These are phyloP conservation scores for Malurus cyaneus DNA, from an alignment of 2,113 vertebrate species.

Conservation along the genomic window DNA sequence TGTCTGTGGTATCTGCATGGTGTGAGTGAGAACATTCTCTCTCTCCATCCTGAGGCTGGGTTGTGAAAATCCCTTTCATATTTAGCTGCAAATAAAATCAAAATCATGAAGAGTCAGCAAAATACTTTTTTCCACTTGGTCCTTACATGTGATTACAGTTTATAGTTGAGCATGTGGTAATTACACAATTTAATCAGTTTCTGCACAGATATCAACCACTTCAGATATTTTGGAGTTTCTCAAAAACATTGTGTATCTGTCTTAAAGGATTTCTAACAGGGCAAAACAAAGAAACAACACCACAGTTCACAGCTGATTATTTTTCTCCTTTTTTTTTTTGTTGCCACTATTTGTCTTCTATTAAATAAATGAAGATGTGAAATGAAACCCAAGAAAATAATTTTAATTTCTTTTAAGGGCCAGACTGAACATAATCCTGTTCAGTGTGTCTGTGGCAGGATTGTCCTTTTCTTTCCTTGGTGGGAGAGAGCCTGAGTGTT, in stretches of 20 bases:
- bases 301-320: background rate
- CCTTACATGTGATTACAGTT: background rate
- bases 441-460: too few species aligned
- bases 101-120: background rate
- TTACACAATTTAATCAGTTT: background rate
- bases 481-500: accelerated
- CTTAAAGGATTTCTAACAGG: background rate
- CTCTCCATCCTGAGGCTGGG: background rate
- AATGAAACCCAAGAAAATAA: background rate
- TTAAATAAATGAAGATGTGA: background rate
- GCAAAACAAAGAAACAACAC: background rate
- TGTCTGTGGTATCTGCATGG: too few species aligned
- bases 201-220: background rate
- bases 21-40: background rate
- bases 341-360: background rate
- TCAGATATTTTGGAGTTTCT: background rate
- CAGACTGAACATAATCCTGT: background rate
- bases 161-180: background rate
- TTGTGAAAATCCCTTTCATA: background rate
- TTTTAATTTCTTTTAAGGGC: background rate
- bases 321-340: background rate
- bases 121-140: background rate
- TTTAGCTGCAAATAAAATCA: background rate
- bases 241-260: background rate
- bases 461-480: too few species aligned